These are phyloP conservation scores for Prunella himalayana DNA, from an alignment of 2,113 vertebrate genomes.

Conservation along the genomic window DNA sequence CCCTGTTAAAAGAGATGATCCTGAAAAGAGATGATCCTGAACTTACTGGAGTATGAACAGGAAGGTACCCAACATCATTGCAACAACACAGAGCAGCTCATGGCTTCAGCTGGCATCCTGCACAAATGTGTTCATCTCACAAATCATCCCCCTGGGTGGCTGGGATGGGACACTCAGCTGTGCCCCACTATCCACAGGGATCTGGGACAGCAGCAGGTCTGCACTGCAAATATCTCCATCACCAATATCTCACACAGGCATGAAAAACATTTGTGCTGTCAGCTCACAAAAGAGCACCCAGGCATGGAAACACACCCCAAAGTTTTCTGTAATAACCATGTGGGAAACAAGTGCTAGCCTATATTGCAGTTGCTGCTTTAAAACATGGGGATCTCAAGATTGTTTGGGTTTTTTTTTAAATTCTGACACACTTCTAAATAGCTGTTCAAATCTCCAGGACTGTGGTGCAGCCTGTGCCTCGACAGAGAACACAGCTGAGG, in stretches of 20 bases:
- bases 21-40: neutral
- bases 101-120: neutral
- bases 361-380: neutral
- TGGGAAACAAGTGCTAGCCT: neutral
- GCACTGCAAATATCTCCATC: neutral
- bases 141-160: neutral
- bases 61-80: fast-evolving
- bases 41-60: neutral
- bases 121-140: neutral
- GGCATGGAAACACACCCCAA: neutral
- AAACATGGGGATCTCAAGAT: neutral
- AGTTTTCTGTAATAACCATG: neutral
- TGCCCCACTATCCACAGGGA: fast-evolving
- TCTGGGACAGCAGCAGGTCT: neutral
- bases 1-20: fast-evolving
- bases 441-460: neutral
- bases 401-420: neutral
- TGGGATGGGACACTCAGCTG: neutral
- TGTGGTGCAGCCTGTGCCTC: neutral
- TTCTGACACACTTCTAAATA: neutral
- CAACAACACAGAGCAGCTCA: neutral
- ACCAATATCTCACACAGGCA: neutral
- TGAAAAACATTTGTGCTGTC: neutral
- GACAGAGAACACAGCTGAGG: neutral
- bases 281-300: neutral